Base-by-base conservation (phyloP, 2,797 vertebrate genomes). In the Sebastiscus albofasciatus region DNA sequence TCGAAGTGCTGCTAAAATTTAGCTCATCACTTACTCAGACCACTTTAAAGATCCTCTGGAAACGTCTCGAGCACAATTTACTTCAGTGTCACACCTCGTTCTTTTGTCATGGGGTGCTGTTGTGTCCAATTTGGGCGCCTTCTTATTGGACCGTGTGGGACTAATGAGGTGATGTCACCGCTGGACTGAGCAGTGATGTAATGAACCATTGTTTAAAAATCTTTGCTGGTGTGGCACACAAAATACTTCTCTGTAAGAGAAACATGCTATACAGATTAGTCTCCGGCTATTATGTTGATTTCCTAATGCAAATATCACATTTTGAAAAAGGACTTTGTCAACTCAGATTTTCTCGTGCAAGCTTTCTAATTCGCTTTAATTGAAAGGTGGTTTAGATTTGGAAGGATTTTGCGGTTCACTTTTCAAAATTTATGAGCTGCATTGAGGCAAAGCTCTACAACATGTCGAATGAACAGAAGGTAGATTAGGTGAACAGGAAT, bases 51-150 rank as follows among this genome's bases (percentile, higher is more conserved):
- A 77, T 84, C 85, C 89, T 88, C 68, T 88, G 86, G 87, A 91
- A 88, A 56, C 49, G 3, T 76, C 69, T 59, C 16, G 22, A 79
- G 74, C 46, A 74, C 80, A 77, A 58, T 83, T 72, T 68, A 24
- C 60, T 86, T 72, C 70, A 49, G 78, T 52, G 75, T 92, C 83
- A 89, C 93, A 93, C 90, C 89, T 94, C 76, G 61, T 88, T 89
- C 90, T 82, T 92, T 89, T 90, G 87, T 92, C 78, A 83, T n/a
- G 2, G 12, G 52, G 10, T 20, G 16, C 71, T 27, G 88, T 87
- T 67, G 14, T 5, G 12, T 86, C 82, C 83, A 77, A 80, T 79
- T 86, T 73, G 60, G 84, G 56, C 33, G 14, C 27, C 33, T 36
- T 78, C 69, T 86, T 80, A 85, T 64, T 79, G 80, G 87, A 70